Evolutionary conservation across 2,888 invertebrate species (phyloP).

Genomic region (Cryptocheilus praepositus): DNA sequence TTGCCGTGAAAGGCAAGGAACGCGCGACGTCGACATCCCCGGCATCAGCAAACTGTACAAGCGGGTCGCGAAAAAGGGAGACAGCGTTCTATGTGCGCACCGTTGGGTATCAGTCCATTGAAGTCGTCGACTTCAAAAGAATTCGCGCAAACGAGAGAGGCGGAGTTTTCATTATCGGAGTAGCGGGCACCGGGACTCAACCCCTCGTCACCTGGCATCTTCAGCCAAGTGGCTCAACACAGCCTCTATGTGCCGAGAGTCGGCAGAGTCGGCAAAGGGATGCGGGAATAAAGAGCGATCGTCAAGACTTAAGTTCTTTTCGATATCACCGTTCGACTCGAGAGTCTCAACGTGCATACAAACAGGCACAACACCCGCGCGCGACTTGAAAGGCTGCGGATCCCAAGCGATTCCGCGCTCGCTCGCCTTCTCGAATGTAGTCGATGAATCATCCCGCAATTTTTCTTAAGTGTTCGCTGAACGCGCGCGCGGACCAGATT

Average conservation of each 20-base stretch:
- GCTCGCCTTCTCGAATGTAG: no score
- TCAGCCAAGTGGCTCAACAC: no score
- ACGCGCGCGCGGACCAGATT: background rate
- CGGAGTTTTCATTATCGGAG: conserved; percentile 50
- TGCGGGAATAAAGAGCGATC: conserved; percentile 15
- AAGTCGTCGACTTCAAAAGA: conserved; percentile 40
- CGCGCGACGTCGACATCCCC: no score
- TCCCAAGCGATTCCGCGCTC: background rate
- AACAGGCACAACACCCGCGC: no score
- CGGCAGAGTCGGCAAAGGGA: no score
- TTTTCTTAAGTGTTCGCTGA: no score
- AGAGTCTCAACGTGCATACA: no score
- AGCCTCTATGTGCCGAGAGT: no score
- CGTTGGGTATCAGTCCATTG: conserved; percentile 32
- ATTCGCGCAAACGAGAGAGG: conserved; percentile 37
- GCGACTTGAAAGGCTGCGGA: no score
- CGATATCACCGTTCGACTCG: background rate
- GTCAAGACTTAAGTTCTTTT: conserved; percentile 22
- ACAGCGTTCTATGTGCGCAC: conserved; percentile 14
- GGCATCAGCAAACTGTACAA: no score
- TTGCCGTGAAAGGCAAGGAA: no score
- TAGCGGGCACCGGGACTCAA: conserved; percentile 21
- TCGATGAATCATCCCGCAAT: no score
- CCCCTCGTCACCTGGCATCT: conserved; percentile 1
- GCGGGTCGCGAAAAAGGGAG: background rate